Percentiles rank a stretch among this genome's conserved stretches.
Evolutionary conservation across 2,797 vertebrate species (phyloP).

Genomic region (Halcyon smyrnensis): DNA sequence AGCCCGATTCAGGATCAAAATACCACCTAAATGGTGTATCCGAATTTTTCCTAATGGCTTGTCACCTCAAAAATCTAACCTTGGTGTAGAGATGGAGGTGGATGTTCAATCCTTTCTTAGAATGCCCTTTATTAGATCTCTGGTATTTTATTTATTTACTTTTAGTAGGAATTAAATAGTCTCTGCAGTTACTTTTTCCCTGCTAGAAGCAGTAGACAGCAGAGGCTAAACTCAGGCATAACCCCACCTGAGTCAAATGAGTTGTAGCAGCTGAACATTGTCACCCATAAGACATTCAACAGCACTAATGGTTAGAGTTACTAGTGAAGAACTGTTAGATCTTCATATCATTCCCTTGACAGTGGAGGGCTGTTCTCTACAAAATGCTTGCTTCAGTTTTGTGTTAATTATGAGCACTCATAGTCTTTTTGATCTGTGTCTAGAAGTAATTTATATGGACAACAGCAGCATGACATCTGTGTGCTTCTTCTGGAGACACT

Average conservation of each 20-base stretch:
- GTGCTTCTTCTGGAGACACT: not conserved
- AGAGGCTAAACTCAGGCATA: not conserved
- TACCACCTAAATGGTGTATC: not conserved
- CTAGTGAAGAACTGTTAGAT: not conserved
- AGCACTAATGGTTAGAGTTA: not conserved
- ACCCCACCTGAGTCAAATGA: not conserved
- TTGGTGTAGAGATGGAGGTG: not conserved
- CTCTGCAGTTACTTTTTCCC: not conserved
- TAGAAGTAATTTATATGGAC: not conserved
- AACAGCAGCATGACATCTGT: not conserved
- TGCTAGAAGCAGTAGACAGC: not conserved
- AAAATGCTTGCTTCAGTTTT: not conserved
- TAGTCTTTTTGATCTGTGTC: not conserved
- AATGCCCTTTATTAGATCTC: not conserved
- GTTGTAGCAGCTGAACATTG: not conserved
- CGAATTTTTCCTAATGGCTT: not conserved
- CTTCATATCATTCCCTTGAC: not conserved
- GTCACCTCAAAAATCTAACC: not conserved
- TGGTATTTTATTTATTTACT: not conserved
- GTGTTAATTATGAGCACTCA: not conserved
- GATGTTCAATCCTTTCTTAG: not conserved
- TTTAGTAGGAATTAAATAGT: not conserved
- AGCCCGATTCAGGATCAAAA: not conserved
- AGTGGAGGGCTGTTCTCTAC: not conserved
- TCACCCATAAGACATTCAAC: not conserved